phyloP scores from a whole-genome alignment of 2,113 vertebrate genomes.

The Phoenicopterus ruber region DNA sequence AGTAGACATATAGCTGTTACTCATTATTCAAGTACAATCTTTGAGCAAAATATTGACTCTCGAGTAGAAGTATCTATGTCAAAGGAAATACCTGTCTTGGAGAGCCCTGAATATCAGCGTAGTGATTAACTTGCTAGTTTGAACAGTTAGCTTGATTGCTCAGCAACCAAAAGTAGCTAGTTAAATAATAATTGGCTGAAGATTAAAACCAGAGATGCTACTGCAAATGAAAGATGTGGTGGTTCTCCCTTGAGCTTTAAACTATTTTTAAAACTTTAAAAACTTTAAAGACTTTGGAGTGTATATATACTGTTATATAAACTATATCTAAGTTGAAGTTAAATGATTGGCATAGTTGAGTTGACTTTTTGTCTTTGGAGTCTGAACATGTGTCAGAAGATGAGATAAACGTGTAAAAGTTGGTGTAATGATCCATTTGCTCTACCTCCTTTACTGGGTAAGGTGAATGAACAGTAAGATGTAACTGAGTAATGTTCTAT shows the following conservation, averaged over 20 bases:
- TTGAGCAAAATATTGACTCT: background rate
- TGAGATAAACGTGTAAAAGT: background rate
- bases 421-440: background rate
- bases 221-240: background rate
- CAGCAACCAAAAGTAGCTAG: background rate
- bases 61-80: background rate
- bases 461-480: background rate
- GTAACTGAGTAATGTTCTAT: background rate
- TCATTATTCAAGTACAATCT: background rate
- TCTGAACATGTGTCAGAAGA: background rate
- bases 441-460: background rate
- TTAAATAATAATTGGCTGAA: background rate
- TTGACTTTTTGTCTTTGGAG: background rate
- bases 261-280: background rate
- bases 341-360: accelerated
- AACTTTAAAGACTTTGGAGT: too few relatives aligned
- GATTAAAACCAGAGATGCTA: background rate
- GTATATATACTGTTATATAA: background rate
- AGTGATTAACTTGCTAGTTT: background rate
- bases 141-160: background rate
- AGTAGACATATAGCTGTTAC: background rate
- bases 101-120: background rate
- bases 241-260: background rate
- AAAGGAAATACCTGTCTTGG: background rate
- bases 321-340: background rate